Conservation (phyloP, 2,888 invertebrate genomes). For the Agonum fuliginosum region DNA sequence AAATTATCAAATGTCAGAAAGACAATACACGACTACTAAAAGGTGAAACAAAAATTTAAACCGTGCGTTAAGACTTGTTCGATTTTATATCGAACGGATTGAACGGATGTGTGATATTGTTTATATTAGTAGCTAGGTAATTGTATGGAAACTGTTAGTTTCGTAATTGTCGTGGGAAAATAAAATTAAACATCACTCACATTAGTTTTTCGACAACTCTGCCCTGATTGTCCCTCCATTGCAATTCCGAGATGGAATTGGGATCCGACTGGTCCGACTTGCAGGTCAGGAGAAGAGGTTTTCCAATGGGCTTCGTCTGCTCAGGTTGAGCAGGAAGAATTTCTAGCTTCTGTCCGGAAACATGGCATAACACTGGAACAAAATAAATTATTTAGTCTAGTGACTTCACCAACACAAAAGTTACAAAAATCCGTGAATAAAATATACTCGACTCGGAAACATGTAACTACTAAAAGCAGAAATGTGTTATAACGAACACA, state of each 20-base stretch:
- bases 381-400: not conserved
- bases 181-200: conserved; percentile 76
- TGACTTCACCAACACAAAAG: not conserved
- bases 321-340: conserved; percentile 82
- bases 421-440: not conserved
- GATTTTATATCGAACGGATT: no score
- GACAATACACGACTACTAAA: no score
- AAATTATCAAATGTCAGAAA: no score
- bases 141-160: no score
- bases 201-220: conserved; percentile 80
- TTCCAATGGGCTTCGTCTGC: conserved; percentile 84
- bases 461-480: not conserved
- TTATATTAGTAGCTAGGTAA: no score
- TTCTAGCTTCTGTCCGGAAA: conserved; percentile 74
- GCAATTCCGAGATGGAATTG: conserved; percentile 81
- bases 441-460: not conserved
- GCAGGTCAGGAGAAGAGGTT: conserved; percentile 86
- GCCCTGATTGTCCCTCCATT: conserved; percentile 86
- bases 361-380: conserved; percentile 59
- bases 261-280: conserved; percentile 82
- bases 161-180: no score
- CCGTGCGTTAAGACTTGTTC: no score
- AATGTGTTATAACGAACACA: not conserved
- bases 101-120: no score
- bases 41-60: no score